Evolutionary conservation across 2,888 invertebrate genomes (phyloP), one percentile per base, ranked within the genome.

Genomic region (Esperia sulphurella): DNA sequence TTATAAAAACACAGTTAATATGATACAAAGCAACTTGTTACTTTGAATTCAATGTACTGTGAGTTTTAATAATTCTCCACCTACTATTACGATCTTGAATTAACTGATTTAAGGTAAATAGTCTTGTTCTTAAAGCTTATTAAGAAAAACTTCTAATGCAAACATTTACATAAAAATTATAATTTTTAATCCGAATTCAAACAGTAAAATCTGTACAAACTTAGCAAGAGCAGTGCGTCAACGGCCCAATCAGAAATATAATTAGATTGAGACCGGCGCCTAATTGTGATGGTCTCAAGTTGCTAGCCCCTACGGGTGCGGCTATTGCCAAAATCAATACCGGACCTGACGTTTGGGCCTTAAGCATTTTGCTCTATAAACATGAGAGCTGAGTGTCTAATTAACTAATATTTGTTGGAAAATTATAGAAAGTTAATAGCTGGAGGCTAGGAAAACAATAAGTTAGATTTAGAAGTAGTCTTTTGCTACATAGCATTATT

Each of bases 201-300:
- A 21, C 21, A 21, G 21, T 21, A 5, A 35, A 35, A 35, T 35
- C 35, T n/a, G 49, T 40, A 28, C 31, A 45, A 41, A 14, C 31
- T 43, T 14, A 37, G 29, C 48, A 29, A 13, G 12, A 10, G 37
- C 37, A 9, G 28, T 42, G 42, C 69, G 64, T 65, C 77, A 68
- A 70, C 66, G 70, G 67, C 71, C 74, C 82, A 84, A 88, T 88
- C 84, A 83, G 80, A 84, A 83, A 85, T 87, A 86, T 87, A 88
- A 88, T 88, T 87, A 87, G 80, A 84, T 86, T 74, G 79, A 79
- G 82, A 75, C 76, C 73, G 73, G 64, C 67, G 71, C 72, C 82
- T 86, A 86, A 86, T 86, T 86, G 86, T 83, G 76, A 77, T 68
- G 79, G 81, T 83, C 85, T 87, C 86, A 83, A 83, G 85, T 87